Evolutionary conservation across 2,888 invertebrate genomes (phyloP), one percentile per base, ranked within the genome.

Genomic region (Oscheius sp.): DNA sequence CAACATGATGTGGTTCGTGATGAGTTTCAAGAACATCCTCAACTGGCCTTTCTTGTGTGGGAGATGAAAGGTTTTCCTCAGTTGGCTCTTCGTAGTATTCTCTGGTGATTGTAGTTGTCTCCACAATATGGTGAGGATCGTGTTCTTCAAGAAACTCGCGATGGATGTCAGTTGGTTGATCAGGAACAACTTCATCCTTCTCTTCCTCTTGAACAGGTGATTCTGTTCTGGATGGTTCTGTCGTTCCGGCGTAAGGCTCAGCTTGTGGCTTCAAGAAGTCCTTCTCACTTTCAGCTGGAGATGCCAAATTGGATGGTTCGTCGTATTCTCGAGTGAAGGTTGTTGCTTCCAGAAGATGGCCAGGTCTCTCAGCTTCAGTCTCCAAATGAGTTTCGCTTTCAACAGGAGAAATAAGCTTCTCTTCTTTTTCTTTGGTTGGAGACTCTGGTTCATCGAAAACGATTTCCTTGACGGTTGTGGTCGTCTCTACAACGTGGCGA

Each of bases 181-280:
- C n/a, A n/a, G n/a, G n/a, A n/a, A n/a, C 34, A 20, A 15, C 27
- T 17, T 10, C 20, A 2, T 25, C 23, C 20, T 61, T 45, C 29
- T 39, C 58, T 4, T 39, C 42, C 10, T 12, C 31, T 8, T 66
- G 58, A 2, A 42, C 45, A 6, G 50, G 42, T 37, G 72, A 72
- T 4, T 70, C 70, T 37, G n/a, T 67, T 72, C 12, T 71, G 71
- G 4, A 69, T 70, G 12, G 70, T 75, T n/a, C 66, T 74, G 58
- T 70, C 29, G 70, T 72, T 12, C 39, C 58, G 25, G 65, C 65
- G 31, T 50, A n/a, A n/a, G 52, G 33, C 15, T 34, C 23, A 25
- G 53, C 25, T 34, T 48, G 34, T 61, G 37, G n/a, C 17, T 15
- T 34, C 37, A 17, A 31, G 31, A 37, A 29, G 8, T 45, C 68